Conservation (phyloP, 2,113 vertebrate species). For the Spea bombifrons region DNA sequence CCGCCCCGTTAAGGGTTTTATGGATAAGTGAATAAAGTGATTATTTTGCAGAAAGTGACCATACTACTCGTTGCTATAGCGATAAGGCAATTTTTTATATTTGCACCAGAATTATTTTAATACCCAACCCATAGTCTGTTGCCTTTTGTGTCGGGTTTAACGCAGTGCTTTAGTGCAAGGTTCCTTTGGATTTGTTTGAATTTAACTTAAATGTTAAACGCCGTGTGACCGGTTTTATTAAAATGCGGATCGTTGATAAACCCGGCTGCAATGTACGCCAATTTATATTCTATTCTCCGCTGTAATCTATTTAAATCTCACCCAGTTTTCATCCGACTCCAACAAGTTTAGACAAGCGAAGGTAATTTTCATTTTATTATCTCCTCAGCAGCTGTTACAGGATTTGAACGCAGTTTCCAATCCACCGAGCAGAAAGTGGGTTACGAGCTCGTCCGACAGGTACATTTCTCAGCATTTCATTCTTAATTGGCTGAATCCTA, state of each 20-base stretch:
- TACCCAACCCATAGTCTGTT: no score
- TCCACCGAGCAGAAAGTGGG: slow-evolving; percentile 26
- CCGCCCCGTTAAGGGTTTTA: no score
- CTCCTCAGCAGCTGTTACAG: slow-evolving; percentile 40
- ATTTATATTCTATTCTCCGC: slow-evolving; percentile 29
- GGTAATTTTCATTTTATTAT: slow-evolving; percentile 45
- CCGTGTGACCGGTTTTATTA: background rate
- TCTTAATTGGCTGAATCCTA: background rate
- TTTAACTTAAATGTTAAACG: background rate
- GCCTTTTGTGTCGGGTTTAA: no score
- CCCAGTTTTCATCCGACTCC: slow-evolving; percentile 39
- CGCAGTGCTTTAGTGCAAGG: no score
- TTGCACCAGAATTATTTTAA: no score
- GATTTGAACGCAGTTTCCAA: slow-evolving; percentile 24
- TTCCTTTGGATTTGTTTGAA: no score
- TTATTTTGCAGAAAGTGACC: no score
- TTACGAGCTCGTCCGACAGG: background rate
- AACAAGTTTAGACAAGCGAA: slow-evolving; percentile 40
- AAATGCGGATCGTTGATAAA: slow-evolving; percentile 11
- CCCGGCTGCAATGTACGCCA: slow-evolving; percentile 23
- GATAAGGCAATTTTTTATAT: no score
- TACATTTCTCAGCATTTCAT: slow-evolving; percentile 3
- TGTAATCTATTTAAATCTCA: slow-evolving; percentile 38
- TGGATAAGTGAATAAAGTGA: no score
- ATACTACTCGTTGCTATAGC: no score